Conservation (phyloP, 2,797 vertebrate genomes). For the Varecia variegata region DNA sequence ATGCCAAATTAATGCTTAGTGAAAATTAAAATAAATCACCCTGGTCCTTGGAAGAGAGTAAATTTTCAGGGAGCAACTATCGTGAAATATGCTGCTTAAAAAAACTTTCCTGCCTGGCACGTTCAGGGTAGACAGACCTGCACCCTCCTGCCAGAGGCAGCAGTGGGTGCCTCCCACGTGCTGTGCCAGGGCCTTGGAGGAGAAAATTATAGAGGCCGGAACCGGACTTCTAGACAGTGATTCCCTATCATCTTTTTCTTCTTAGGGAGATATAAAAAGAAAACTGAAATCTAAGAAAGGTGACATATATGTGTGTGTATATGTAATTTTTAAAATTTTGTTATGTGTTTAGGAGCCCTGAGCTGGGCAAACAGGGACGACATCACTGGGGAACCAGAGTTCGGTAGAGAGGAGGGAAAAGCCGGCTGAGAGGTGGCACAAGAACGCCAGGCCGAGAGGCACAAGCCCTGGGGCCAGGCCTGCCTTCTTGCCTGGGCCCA, state of each 20-base stretch:
- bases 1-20: background rate
- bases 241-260: background rate
- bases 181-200: too few relatives aligned
- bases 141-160: rapidly evolving
- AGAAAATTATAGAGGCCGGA: background rate
- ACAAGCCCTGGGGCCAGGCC: rapidly evolving
- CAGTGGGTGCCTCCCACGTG: rapidly evolving
- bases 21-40: background rate
- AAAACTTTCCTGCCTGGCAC: background rate
- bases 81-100: background rate
- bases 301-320: background rate
- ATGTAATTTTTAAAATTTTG: background rate
- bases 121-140: background rate
- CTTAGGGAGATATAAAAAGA: background rate
- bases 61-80: background rate
- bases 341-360: background rate
- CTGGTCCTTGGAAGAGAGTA: background rate
- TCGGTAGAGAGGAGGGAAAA: background rate
- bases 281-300: background rate
- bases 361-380: background rate
- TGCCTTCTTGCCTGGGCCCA: background rate
- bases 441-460: background rate
- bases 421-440: background rate
- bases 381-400: background rate
- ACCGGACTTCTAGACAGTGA: rapidly evolving